Conservation (phyloP, 2,113 vertebrate genomes). For the Axis porcinus region DNA sequence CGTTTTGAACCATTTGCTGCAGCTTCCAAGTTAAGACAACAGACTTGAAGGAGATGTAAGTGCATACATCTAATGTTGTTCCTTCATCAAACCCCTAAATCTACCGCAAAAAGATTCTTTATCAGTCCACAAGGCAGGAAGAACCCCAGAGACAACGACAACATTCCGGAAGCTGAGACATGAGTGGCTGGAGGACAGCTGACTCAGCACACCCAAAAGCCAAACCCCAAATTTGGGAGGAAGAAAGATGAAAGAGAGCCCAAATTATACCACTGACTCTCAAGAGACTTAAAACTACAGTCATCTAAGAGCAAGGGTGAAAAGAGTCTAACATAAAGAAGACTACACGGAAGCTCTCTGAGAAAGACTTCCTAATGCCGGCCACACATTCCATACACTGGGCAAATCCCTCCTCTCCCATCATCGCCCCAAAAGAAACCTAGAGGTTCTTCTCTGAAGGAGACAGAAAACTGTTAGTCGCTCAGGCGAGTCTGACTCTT, state of each 20-base stretch:
- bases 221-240: neutral
- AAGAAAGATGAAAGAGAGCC: neutral
- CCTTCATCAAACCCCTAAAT: neutral
- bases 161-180: neutral
- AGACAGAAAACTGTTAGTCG: neutral
- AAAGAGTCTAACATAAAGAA: neutral
- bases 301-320: neutral
- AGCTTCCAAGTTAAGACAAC: neutral
- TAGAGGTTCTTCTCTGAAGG: neutral
- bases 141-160: neutral
- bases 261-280: neutral
- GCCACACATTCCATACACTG: neutral
- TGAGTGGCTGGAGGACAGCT: neutral
- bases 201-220: neutral
- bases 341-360: neutral
- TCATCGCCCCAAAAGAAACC: neutral
- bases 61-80: neutral
- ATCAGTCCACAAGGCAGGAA: neutral
- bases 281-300: neutral
- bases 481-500: neutral
- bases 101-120: neutral
- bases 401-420: neutral
- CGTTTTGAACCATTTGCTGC: neutral
- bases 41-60: conserved; percentile 1
- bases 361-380: neutral